Evolutionary conservation across 2,888 invertebrate genomes (phyloP).

Genomic region (Gastracanthus pulcherrimus): DNA sequence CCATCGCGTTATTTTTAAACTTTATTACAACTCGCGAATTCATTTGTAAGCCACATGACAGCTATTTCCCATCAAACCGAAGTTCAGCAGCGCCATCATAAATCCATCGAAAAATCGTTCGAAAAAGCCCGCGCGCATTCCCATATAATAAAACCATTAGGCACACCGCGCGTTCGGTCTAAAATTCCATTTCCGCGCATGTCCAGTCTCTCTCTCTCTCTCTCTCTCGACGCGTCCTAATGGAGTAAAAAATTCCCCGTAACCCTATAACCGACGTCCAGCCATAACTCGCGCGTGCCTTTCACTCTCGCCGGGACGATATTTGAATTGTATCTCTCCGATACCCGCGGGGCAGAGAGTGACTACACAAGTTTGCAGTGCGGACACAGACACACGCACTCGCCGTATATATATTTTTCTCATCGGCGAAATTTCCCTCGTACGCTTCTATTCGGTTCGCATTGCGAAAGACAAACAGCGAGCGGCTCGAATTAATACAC

Average conservation of each 20-base stretch:
- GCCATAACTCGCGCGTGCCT: neutral
- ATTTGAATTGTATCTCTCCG: neutral
- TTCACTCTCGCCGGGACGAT: neutral
- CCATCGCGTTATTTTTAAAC: neutral
- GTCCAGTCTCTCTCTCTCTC: neutral
- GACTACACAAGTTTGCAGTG: neutral
- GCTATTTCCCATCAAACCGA: neutral
- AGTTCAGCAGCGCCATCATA: neutral
- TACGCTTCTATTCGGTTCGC: neutral
- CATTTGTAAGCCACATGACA: neutral
- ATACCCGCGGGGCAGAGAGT: neutral
- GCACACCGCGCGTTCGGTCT: neutral
- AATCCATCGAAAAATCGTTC: neutral
- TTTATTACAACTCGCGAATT: neutral
- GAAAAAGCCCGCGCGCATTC: neutral
- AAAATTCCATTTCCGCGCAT: neutral
- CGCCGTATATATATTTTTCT: neutral
- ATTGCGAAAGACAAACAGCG: neutral
- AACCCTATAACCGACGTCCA: neutral
- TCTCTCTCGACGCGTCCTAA: neutral
- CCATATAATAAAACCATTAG: neutral
- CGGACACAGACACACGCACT: neutral
- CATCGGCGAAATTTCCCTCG: neutral
- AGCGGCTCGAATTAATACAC: constrained; percentile 31
- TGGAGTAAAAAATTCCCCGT: neutral